These are phyloP conservation scores for Synchiropus splendidus DNA, from an alignment of 2,113 vertebrate species.

Conservation along the genomic window DNA sequence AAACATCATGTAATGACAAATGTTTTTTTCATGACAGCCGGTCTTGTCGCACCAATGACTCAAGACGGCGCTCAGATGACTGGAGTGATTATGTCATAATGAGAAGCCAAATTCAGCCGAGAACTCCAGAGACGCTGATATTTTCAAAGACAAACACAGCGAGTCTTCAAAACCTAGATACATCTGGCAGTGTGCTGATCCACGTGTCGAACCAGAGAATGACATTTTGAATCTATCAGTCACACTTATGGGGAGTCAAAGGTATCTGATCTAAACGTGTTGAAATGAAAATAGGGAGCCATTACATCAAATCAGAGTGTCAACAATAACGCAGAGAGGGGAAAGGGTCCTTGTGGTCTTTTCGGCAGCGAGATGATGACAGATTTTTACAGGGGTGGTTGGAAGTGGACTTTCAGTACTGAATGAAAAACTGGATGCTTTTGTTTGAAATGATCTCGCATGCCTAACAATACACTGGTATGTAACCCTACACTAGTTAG, in stretches of 20 bases:
- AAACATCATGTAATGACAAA: too few relatives aligned
- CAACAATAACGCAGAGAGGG: conserved; percentile 14
- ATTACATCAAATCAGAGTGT: conserved; percentile 19
- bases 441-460: too few relatives aligned
- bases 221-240: conserved; percentile 9
- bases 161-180: conserved; percentile 21
- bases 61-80: background rate
- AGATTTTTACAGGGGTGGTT: conserved; percentile 14
- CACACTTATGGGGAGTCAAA: conserved; percentile 11
- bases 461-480: too few relatives aligned
- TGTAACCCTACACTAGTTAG: too few relatives aligned
- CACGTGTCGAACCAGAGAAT: conserved; percentile 1
- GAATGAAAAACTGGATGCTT: conserved; percentile 3
- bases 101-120: conserved; percentile 3
- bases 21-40: too few relatives aligned
- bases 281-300: conserved; percentile 22
- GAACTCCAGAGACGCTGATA: background rate
- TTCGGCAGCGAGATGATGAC: conserved; percentile 2
- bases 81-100: conserved; percentile 10
- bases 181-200: background rate
- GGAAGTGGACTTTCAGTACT: too few relatives aligned
- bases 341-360: conserved; percentile 1
- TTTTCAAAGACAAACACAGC: conserved; percentile 6
- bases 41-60: background rate
- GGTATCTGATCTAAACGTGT: conserved; percentile 24